Evolutionary conservation across 2,888 invertebrate genomes (phyloP).

Genomic region (Drosophila nr. medialis): DNA sequence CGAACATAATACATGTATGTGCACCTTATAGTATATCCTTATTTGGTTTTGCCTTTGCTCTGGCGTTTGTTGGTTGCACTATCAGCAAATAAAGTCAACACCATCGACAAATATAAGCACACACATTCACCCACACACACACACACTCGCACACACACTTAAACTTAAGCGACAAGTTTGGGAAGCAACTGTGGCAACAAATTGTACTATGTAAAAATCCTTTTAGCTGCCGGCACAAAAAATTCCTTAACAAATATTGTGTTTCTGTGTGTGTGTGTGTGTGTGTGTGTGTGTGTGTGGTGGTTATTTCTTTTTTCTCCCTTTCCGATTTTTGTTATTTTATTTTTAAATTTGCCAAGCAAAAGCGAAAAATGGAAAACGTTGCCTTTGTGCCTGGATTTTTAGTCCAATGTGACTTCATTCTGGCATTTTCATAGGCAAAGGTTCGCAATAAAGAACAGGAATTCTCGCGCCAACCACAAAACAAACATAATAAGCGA

Average conservation of each 20-base stretch:
- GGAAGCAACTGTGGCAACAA: slow-evolving; percentile 20
- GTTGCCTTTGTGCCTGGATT: slow-evolving; percentile 46
- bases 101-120: slow-evolving; percentile 38
- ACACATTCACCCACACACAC: not conserved
- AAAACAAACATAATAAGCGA: slow-evolving; percentile 57
- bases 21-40: slow-evolving; percentile 10
- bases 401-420: slow-evolving; percentile 48
- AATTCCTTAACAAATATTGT: slow-evolving; percentile 53
- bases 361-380: slow-evolving; percentile 13
- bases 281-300: slow-evolving; percentile 15
- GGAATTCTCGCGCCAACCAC: slow-evolving; percentile 35
- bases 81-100: slow-evolving; percentile 60
- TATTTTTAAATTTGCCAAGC: slow-evolving; percentile 22
- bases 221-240: slow-evolving; percentile 35
- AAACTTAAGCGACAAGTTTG: not conserved
- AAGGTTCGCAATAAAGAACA: slow-evolving; percentile 26
- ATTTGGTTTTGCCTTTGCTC: slow-evolving; percentile 39
- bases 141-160: not conserved
- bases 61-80: slow-evolving; percentile 49
- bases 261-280: slow-evolving; percentile 15
- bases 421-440: slow-evolving; percentile 60
- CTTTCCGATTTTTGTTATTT: not conserved
- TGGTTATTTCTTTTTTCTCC: slow-evolving; percentile 5
- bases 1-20: slow-evolving; percentile 14
- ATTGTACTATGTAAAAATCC: slow-evolving; percentile 42